Evolutionary conservation across 2,797 vertebrate species (phyloP).

Genomic region (Sandelia bainsii): DNA sequence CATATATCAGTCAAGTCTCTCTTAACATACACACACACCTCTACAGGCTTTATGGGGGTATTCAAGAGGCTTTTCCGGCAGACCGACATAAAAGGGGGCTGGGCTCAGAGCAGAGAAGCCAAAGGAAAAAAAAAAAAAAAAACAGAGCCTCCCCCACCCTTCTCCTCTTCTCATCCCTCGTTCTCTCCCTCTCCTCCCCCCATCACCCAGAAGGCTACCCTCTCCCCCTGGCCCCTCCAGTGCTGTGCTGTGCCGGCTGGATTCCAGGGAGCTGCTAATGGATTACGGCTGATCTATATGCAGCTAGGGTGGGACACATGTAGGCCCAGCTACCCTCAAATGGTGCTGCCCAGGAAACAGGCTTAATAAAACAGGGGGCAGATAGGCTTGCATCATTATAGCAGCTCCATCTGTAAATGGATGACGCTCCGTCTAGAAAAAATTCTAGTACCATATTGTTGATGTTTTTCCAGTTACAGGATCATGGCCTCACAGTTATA

Average conservation of each 20-base stretch:
- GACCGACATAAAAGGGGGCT: constrained; percentile 81
- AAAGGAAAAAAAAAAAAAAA: constrained; percentile 54
- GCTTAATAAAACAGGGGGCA: constrained; percentile 64
- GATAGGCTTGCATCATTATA: constrained; percentile 36
- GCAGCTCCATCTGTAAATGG: constrained; percentile 42
- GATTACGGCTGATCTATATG: constrained; percentile 86
- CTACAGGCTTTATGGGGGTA: constrained; percentile 75
- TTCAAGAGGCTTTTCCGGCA: constrained; percentile 78
- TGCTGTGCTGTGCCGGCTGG: constrained; percentile 80
- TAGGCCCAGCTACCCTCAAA: constrained; percentile 72
- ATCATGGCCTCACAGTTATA: not conserved
- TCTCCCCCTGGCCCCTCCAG: constrained; percentile 78
- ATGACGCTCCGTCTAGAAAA: not conserved
- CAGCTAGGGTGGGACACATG: constrained; percentile 81
- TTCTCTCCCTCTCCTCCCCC: constrained; percentile 43
- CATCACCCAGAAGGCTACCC: constrained; percentile 72
- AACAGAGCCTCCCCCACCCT: constrained; percentile 56
- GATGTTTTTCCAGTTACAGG: not conserved
- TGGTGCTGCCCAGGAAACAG: constrained; percentile 73
- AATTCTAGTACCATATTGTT: not conserved
- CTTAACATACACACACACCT: constrained; percentile 73
- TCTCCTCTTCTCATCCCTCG: constrained; percentile 70
- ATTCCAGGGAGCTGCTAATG: constrained; percentile 84
- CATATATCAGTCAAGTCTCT: constrained; percentile 80
- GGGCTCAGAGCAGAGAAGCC: constrained; percentile 68